A percentile compares a stretch with the other conserved stretches of the same genome.
Evolutionary conservation across 2,888 invertebrate genomes (phyloP).

Genomic region (Oligia strigilis): DNA sequence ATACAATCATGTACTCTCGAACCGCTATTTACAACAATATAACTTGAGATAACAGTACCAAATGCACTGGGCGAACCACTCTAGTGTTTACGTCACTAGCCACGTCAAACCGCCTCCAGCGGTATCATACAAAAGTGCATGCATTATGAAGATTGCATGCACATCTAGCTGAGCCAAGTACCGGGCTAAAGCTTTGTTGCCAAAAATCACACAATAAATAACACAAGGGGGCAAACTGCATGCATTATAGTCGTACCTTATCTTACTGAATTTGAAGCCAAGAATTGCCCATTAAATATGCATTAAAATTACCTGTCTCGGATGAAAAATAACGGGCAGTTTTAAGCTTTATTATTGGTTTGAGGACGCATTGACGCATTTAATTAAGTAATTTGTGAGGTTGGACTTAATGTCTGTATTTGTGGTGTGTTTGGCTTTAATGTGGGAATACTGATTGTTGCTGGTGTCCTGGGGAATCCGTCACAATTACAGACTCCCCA

Average conservation of each 20-base stretch:
- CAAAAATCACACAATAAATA: constrained; percentile 91
- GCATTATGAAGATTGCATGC: constrained; percentile 90
- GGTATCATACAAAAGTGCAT: constrained; percentile 86
- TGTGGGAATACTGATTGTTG: constrained; percentile 18
- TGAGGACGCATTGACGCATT: constrained; percentile 65
- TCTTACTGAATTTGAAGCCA: constrained; percentile 90
- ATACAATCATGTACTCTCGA: constrained; percentile 57
- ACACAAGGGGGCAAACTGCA: constrained; percentile 87
- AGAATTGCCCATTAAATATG: constrained; percentile 90
- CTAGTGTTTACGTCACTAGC: constrained; percentile 66
- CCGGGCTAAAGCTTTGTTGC: constrained; percentile 85
- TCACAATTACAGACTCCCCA: constrained; percentile 7
- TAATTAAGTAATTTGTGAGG: constrained; percentile 58
- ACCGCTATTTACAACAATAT: constrained; percentile 58
- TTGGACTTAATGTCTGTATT: constrained; percentile 41
- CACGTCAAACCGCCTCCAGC: constrained; percentile 74
- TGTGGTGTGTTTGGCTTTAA: constrained; percentile 34
- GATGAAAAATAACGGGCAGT: constrained; percentile 83
- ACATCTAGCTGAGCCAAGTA: constrained; percentile 89
- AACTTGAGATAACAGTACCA: constrained; percentile 63
- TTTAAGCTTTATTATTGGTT: constrained; percentile 74
- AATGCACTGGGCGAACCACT: constrained; percentile 62
- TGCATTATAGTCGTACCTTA: constrained; percentile 90
- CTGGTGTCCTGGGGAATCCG: constrained; percentile 23
- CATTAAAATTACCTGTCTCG: constrained; percentile 90